phyloP scores from a whole-genome alignment of 2,888 invertebrate genomes.

The Ophraella communa region DNA sequence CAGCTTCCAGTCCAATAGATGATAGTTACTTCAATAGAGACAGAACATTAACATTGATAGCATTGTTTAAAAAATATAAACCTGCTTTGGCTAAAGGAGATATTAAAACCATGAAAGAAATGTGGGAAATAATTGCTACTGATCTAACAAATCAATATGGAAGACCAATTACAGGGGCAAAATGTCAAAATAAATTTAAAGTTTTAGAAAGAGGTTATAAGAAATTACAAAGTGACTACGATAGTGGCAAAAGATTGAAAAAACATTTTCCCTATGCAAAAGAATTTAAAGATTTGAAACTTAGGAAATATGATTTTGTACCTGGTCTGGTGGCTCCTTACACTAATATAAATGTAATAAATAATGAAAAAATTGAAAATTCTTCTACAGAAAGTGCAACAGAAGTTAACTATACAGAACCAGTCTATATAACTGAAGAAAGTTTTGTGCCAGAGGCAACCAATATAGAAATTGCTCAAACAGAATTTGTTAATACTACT shows the following conservation, averaged over 20 bases:
- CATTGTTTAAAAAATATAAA: constrained; percentile 30
- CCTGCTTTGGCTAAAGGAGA: constrained; percentile 20
- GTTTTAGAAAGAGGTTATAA: constrained; percentile 33
- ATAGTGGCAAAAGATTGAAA: background rate
- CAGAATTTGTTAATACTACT: background rate
- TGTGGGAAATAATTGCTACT: constrained; percentile 31
- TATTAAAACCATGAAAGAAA: constrained; percentile 29
- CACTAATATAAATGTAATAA: background rate
- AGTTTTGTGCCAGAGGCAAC: background rate
- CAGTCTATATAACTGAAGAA: background rate
- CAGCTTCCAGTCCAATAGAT: background rate
- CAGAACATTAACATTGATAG: constrained; percentile 16
- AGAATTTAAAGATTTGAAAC: constrained; percentile 13
- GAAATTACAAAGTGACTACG: constrained; percentile 11
- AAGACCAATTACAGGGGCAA: constrained; percentile 13
- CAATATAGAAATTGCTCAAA: background rate
- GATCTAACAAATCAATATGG: constrained; percentile 16
- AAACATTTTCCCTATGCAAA: constrained; percentile 5
- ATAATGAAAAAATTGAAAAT: background rate
- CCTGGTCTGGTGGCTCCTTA: constrained; percentile 1
- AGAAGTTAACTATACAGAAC: constrained; percentile 2
- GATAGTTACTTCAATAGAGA: constrained; percentile 13
- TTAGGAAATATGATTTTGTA: constrained; percentile 7
- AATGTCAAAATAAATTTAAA: constrained; percentile 31
- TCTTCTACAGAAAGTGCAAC: constrained; percentile 7